A percentile compares a stretch with the other conserved stretches of the same genome.
These are phyloP conservation scores for Drosophila neocordata DNA, from an alignment of 1,140 invertebrate species.

Conservation along the genomic window DNA sequence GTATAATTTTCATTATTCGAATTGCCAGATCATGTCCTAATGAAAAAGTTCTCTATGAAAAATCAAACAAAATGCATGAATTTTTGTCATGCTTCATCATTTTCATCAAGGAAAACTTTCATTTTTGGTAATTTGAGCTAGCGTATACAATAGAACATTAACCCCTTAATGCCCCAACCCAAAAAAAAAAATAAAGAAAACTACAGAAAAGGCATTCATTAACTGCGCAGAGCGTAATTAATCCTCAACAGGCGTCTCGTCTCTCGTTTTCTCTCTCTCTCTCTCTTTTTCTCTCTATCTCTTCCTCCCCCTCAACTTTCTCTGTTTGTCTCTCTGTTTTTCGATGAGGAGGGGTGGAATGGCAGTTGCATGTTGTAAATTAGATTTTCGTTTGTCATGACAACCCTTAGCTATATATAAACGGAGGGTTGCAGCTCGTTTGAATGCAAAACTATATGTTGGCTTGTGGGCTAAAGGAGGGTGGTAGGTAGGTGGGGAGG, in stretches of 20 bases:
- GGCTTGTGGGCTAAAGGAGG: neutral
- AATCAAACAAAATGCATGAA: conserved; percentile 37
- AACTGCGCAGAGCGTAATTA: conserved; percentile 72
- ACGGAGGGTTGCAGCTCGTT: conserved; percentile 56
- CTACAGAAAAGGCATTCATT: conserved; percentile 57
- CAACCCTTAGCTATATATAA: conserved; percentile 48
- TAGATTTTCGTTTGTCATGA: conserved; percentile 76
- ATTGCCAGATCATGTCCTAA: conserved; percentile 63
- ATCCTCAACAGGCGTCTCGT: conserved; percentile 48
- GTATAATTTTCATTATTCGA: conserved; percentile 57
- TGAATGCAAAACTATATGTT: conserved; percentile 69
- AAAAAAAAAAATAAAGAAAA: neutral
- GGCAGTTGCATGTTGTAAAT: conserved; percentile 77
- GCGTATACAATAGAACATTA: conserved; percentile 53
- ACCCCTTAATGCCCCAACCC: conserved; percentile 63
- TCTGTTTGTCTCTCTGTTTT: neutral
- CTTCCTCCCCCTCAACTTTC: conserved; percentile 29
- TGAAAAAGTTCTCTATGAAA: conserved; percentile 63
- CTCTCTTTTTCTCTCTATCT: neutral
- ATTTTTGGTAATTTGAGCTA: conserved; percentile 66
- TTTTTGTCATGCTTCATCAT: conserved; percentile 68
- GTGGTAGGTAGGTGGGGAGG: neutral
- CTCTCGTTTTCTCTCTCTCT: neutral
- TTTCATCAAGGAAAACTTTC: conserved; percentile 25
- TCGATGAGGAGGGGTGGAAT: neutral